These are phyloP conservation scores for Kryptopterus vitreolus DNA, from an alignment of 2,797 vertebrate genomes.

Conservation along the genomic window DNA sequence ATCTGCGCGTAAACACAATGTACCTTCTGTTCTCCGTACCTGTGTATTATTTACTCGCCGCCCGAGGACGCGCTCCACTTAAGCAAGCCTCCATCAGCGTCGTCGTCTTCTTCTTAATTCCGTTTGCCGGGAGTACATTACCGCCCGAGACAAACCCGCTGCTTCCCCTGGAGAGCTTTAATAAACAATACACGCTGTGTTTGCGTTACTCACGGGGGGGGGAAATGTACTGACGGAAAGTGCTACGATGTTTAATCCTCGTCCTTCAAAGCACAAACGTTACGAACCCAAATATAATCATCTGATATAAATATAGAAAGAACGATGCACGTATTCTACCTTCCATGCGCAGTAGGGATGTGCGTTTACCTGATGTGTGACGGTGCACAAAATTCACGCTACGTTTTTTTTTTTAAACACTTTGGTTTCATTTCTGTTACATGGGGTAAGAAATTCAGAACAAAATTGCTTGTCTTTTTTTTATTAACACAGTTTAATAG, in stretches of 20 bases:
- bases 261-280: background rate
- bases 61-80: background rate
- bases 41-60: background rate
- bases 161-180: conserved; percentile 18
- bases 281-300: background rate
- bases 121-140: background rate
- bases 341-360: background rate
- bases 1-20: background rate
- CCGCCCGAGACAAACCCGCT: background rate
- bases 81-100: background rate
- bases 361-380: too few species aligned
- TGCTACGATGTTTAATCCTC: background rate
- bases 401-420: too few species aligned
- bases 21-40: conserved; percentile 1
- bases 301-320: background rate
- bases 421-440: too few species aligned
- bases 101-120: background rate
- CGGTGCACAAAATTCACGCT: too few species aligned
- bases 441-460: too few species aligned
- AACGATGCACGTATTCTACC: background rate
- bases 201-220: background rate
- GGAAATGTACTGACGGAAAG: background rate
- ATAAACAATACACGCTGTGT: background rate
- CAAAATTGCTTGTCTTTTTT: too few species aligned
- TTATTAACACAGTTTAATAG: too few species aligned